phyloP scores from a whole-genome alignment of 2,113 vertebrate genomes.

The Aix galericulata region DNA sequence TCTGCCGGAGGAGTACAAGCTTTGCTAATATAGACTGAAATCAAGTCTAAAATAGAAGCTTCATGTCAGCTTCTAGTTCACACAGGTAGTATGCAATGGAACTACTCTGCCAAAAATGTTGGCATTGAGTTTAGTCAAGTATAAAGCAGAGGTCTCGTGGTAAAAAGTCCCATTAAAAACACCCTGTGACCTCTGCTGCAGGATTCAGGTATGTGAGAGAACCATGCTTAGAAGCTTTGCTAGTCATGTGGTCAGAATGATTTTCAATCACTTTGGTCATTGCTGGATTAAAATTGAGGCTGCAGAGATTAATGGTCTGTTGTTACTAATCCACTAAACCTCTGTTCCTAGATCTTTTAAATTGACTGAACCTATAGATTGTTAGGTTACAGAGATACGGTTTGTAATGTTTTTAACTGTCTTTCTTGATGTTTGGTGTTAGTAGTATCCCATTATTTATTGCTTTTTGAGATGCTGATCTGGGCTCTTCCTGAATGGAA shows the following conservation, averaged over 20 bases:
- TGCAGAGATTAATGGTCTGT: constrained; percentile 79
- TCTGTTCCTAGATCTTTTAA: constrained; percentile 63
- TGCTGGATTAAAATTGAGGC: constrained; percentile 77
- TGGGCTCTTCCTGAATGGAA: not conserved
- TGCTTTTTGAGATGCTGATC: not conserved
- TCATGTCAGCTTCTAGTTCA: not conserved
- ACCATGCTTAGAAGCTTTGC: constrained; percentile 51
- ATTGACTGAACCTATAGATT: constrained; percentile 71
- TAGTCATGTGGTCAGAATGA: constrained; percentile 36
- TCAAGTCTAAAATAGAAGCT: not conserved
- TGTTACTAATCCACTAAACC: constrained; percentile 79
- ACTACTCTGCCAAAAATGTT: not conserved
- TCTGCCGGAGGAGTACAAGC: not conserved
- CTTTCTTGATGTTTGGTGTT: constrained; percentile 4
- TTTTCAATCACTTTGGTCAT: constrained; percentile 69
- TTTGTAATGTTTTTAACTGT: constrained; percentile 39
- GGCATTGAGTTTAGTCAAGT: not conserved
- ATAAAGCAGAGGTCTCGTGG: not conserved
- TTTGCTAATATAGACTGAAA: not conserved
- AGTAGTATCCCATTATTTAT: not conserved
- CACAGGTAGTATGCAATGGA: not conserved
- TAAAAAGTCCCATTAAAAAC: constrained; percentile 24
- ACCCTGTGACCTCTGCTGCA: constrained; percentile 21
- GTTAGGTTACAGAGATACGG: constrained; percentile 45
- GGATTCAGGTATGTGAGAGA: constrained; percentile 52